Evolutionary conservation across 92 coral and sea anemone genomes (phyloP).

Genomic region (Phenganax stokvisi): DNA sequence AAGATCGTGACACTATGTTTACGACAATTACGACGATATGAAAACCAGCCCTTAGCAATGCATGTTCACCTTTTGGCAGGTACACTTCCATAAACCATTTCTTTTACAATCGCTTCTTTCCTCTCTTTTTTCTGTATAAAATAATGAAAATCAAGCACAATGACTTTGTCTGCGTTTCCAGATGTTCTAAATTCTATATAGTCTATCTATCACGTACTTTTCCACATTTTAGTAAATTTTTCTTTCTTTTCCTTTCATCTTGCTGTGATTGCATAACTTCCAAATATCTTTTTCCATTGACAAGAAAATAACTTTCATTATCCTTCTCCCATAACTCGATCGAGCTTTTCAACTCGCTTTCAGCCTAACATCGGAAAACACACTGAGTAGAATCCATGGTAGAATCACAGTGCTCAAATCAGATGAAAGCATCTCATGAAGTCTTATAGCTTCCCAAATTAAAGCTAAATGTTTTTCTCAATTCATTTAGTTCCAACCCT

Average conservation of each 20-base stretch:
- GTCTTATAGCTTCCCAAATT: too few relatives aligned
- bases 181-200: too few relatives aligned
- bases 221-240: conserved; percentile 67
- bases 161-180: background rate
- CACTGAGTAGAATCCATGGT: too few relatives aligned
- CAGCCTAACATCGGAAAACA: conserved; percentile 43
- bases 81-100: conserved; percentile 80
- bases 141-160: background rate
- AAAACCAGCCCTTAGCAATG: too few relatives aligned
- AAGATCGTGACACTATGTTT: too few relatives aligned
- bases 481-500: too few relatives aligned
- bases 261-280: conserved; percentile 73
- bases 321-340: conserved; percentile 75
- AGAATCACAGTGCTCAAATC: background rate
- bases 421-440: background rate
- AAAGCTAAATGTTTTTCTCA: too few relatives aligned
- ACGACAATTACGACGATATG: too few relatives aligned
- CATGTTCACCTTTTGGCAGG: conserved; percentile 63
- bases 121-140: conserved; percentile 69
- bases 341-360: conserved; percentile 58
- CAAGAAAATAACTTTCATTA: conserved; percentile 65
- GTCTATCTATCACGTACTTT: conserved; percentile 44
- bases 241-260: conserved; percentile 63
- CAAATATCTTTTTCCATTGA: conserved; percentile 64
- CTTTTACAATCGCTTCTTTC: conserved; percentile 72